Base-by-base conservation (phyloP, 2,113 vertebrate genomes). In the Mirounga angustirostris region DNA sequence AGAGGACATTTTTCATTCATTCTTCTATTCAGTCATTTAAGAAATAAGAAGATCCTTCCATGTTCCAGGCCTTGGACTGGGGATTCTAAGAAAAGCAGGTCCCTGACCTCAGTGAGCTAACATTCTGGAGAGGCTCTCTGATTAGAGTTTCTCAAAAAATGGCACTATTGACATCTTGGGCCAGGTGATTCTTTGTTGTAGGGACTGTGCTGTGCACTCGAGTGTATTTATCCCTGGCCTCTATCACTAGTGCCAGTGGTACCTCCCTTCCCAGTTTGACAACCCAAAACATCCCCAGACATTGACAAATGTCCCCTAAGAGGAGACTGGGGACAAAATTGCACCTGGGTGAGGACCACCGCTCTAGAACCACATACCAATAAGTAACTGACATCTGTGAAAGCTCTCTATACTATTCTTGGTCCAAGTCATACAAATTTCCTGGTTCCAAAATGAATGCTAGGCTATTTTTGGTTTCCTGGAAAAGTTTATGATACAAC, bases 381-480 rank as follows among this genome's bases (percentile, higher is more conserved):
- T 43, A 73, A 78, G 56, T 46, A 61, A 93, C 13, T 65, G 21
- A 5, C 12, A 7, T n/a, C 11, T 5, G 21, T 33, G 4, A 43
- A 78, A 78, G 13, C 12, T 78, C 7, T 8, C 22, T 50, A 1
- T 63, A 22, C 79, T 12, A 1, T 80, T 93, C 59, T 88, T 54
- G 13, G 52, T 61, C 33, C 40, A 84, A 36, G 36, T 28, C 46
- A 90, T 15, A 71, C 36, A 91, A 80, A 91, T 84, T 93, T 79
- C 28, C 69, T 92, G 15, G 52, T 89, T 94, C 30, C 95, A 83
- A 97, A 94, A 65, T 58, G 8, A 84, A 82, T 87, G 89, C 18
- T 80, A 86, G 33, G 54, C 52, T 94, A 90, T 92, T 94, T 96
- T 93, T 97, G 11, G 59, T n/a, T 96, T 94, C 82, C 81, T 95